Percentiles rank a stretch among this genome's conserved stretches.
These are phyloP conservation scores for Serilophus lunatus DNA, from an alignment of 2,113 vertebrate species.

Conservation along the genomic window DNA sequence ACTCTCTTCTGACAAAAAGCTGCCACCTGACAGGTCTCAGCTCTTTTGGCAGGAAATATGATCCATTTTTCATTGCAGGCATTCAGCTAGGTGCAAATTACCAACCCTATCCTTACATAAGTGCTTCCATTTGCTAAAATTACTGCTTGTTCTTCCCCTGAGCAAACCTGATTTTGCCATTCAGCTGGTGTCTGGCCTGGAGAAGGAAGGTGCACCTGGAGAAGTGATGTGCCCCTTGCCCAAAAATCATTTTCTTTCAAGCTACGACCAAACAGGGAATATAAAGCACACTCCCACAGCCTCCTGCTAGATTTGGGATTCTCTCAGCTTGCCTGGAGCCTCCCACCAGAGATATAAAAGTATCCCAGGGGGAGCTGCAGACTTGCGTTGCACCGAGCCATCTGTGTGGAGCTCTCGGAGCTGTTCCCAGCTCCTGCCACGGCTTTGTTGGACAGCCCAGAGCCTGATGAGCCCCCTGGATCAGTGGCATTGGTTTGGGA, in stretches of 20 bases:
- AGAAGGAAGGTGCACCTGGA: not conserved
- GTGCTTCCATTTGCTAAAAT: not conserved
- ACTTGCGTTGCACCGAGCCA: not conserved
- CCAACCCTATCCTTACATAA: not conserved
- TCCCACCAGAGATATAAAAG: constrained; percentile 51
- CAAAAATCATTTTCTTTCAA: not conserved
- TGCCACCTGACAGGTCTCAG: constrained; percentile 2
- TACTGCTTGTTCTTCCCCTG: not conserved
- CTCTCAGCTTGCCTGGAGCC: constrained; percentile 19
- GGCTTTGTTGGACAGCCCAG: not conserved
- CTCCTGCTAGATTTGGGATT: constrained; percentile 20
- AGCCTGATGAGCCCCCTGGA: not conserved
- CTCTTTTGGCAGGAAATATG: constrained; percentile 14
- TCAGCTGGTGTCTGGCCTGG: not conserved
- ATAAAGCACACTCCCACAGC: not conserved
- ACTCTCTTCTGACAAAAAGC: not conserved
- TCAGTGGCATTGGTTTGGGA: not conserved
- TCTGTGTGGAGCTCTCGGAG: not conserved
- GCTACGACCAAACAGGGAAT: not conserved
- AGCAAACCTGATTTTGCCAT: not conserved
- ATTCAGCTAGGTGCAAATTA: constrained; percentile 18
- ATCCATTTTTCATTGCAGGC: not conserved
- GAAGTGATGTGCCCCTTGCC: not conserved
- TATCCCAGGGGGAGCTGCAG: not conserved
- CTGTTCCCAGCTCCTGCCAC: not conserved